Percentiles rank a stretch among this genome's conserved stretches.
phyloP scores from a whole-genome alignment of 2,113 vertebrate genomes.

The Tricholaema leucomelas region DNA sequence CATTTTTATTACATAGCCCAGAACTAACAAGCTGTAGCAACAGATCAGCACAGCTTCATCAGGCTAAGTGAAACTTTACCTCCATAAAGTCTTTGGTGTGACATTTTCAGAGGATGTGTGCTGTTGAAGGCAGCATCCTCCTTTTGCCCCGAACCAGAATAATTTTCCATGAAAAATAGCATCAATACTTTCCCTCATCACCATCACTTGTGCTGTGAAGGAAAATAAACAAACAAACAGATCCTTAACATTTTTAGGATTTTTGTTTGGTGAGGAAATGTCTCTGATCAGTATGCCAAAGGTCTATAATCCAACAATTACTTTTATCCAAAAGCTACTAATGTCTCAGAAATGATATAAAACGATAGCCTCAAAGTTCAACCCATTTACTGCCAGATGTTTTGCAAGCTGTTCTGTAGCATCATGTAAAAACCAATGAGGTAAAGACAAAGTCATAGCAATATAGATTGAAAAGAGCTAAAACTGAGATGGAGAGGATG shows the following conservation, averaged over 20 bases:
- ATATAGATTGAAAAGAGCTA: not conserved
- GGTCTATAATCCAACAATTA: not conserved
- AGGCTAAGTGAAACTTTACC: conserved; percentile 1
- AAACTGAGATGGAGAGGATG: not conserved
- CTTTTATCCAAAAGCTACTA: conserved; percentile 7
- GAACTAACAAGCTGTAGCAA: not conserved
- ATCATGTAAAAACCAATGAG: conserved; percentile 34
- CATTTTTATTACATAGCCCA: not conserved
- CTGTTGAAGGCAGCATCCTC: not conserved
- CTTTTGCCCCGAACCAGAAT: not conserved
- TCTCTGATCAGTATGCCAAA: not conserved
- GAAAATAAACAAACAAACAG: not conserved
- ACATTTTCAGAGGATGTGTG: not conserved
- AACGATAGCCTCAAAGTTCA: conserved; percentile 12
- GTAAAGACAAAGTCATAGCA: not conserved
- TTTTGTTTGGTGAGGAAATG: not conserved
- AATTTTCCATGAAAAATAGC: not conserved
- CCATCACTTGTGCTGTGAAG: not conserved
- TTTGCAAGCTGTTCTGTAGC: conserved; percentile 44
- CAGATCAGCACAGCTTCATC: not conserved
- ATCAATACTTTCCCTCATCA: not conserved
- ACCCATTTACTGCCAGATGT: conserved; percentile 40
- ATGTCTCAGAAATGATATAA: not conserved
- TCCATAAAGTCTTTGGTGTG: not conserved
- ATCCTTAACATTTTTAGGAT: not conserved